Conservation (phyloP, 2,797 vertebrate species). For the Lerista edwardsae region DNA sequence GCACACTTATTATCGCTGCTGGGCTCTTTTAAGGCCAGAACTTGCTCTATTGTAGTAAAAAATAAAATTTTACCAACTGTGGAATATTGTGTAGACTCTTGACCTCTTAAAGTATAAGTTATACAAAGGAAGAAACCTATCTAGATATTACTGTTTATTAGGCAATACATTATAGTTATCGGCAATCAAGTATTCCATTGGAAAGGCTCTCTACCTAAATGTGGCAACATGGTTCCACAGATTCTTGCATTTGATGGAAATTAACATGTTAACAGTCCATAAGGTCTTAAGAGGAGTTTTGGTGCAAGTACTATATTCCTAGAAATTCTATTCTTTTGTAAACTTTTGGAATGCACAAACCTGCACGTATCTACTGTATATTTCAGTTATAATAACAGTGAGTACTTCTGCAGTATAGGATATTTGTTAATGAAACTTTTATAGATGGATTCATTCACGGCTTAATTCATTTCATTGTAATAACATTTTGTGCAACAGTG, state of each 20-base stretch:
- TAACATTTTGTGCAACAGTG: too few relatives aligned
- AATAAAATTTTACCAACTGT: not conserved
- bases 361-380: too few relatives aligned
- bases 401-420: too few relatives aligned
- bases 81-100: not conserved
- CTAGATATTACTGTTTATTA: not conserved
- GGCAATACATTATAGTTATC: not conserved
- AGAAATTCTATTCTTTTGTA: too few relatives aligned
- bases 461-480: too few relatives aligned
- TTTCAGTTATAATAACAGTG: too few relatives aligned
- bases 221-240: not conserved
- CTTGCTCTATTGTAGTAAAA: not conserved
- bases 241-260: not conserved
- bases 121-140: not conserved
- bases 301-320: too few relatives aligned
- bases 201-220: not conserved
- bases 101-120: not conserved
- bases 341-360: too few relatives aligned
- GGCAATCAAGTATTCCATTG: not conserved
- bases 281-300: too few relatives aligned
- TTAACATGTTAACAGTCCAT: not conserved
- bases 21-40: not conserved
- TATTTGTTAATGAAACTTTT: too few relatives aligned
- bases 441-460: too few relatives aligned
- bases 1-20: not conserved